phyloP scores from a whole-genome alignment of 2,113 vertebrate species.

The Phalacrocorax aristotelis region DNA sequence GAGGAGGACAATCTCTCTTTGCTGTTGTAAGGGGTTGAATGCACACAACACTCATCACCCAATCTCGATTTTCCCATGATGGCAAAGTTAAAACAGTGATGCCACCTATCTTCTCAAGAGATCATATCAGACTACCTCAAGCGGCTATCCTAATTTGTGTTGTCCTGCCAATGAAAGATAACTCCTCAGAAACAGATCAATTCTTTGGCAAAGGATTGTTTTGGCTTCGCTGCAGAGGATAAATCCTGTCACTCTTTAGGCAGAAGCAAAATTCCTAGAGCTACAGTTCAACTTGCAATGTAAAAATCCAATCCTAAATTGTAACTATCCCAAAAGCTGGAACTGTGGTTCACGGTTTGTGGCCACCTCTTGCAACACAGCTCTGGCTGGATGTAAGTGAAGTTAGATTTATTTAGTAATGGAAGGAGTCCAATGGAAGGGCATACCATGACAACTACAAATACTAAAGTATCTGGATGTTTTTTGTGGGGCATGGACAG shows the following conservation, averaged over 20 bases:
- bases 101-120: neutral
- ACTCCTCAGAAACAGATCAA: neutral
- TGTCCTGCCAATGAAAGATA: neutral
- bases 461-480: neutral
- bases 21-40: neutral
- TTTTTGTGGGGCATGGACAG: neutral
- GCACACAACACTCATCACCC: neutral
- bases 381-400: neutral
- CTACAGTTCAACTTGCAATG: neutral
- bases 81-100: neutral
- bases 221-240: neutral
- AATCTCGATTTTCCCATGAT: neutral
- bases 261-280: neutral
- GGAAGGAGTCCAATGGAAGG: neutral
- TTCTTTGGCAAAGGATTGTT: neutral
- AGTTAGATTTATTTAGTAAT: neutral
- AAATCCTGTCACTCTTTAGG: neutral
- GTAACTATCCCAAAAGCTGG: neutral
- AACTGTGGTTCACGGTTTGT: neutral
- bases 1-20: neutral
- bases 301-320: neutral
- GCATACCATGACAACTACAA: neutral
- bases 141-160: neutral
- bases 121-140: neutral
- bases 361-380: neutral